phyloP scores from a whole-genome alignment of 2,888 invertebrate genomes.

The Volucella inanis region DNA sequence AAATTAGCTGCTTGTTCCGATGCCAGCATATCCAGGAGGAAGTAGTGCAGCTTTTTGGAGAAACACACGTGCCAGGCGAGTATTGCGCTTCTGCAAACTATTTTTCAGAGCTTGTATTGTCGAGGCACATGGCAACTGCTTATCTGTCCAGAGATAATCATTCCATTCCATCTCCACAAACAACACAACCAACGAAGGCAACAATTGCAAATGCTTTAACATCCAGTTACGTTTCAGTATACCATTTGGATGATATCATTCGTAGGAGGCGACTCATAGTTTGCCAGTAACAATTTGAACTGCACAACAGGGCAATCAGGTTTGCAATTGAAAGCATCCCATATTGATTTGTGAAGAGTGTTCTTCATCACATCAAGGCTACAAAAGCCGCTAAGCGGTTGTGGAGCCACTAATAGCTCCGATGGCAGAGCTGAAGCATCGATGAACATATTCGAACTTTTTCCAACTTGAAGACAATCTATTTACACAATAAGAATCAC shows the following conservation, averaged over 20 bases:
- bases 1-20: conserved; percentile 95
- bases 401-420: conserved; percentile 92
- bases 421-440: conserved; percentile 89
- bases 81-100: conserved; percentile 83
- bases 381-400: conserved; percentile 93
- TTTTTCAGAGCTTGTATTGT: conserved; percentile 91
- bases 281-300: conserved; percentile 91
- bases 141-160: conserved; percentile 96
- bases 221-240: conserved; percentile 98
- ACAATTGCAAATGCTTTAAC: conserved; percentile 93
- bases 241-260: conserved; percentile 97
- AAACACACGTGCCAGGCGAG: conserved; percentile 93
- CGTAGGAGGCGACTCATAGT: conserved; percentile 95
- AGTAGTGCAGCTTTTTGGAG: conserved; percentile 92
- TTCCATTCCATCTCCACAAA: conserved; percentile 99
- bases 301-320: conserved; percentile 90
- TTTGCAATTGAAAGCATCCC: conserved; percentile 94
- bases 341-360: conserved; percentile 94
- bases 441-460: conserved; percentile 83
- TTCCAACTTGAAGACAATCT: conserved; percentile 36
- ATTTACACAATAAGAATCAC: conserved; percentile 63
- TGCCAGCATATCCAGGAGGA: conserved; percentile 91
- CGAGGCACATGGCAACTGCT: conserved; percentile 96
- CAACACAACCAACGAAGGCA: conserved; percentile 96
- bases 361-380: conserved; percentile 94